Base-by-base conservation (phyloP, 2,113 vertebrate genomes). In the Lamprologus ornatipinnis region DNA sequence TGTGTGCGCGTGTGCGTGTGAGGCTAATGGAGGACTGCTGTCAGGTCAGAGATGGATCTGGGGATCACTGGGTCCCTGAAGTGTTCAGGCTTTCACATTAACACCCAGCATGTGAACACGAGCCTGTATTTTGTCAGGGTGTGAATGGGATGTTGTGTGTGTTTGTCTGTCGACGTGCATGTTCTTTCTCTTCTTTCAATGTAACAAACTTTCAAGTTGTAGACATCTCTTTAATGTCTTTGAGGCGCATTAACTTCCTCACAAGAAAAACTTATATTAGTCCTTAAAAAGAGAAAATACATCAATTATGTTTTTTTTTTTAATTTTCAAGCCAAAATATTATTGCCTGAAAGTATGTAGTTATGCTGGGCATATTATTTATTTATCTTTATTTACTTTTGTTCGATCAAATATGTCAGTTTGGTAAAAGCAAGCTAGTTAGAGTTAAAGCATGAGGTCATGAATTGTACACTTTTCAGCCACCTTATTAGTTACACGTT, bases 21-120 rank as follows among this genome's bases (percentile, higher is more conserved):
- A 21, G 85, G 65, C 87, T 92, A 92, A 93, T 94, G 94, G 92
- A 93, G 55, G 60, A 54, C 88, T 84, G 81, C 91, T 92, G 92
- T 94, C 90, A 88, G 78, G 87, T 82, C 68, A 84, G 65, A 92
- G 93, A 95, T 93, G 88, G 91, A 92, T 92, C 88, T 83, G 85
- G 87, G 88, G 82, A 90, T 86, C 85, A 60, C 55, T 14, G 26
- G 85, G 92, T 95, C 93, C 92, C 93, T 83, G 82, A 95, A 91
- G 92, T 94, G 94, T 95, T 83, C 51, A 88, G 85, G 78, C 91
- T 90, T 91, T 92, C 87, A 94, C 91, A 93, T 95, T 95, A 92
- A 90, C 92, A 82, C 88, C 28, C 73, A 19, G 37, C 80, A 87
- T 89, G 85, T 84, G 80, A 90, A 23, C 86, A 80, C 6, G 75